Evolutionary conservation across 1,140 invertebrate genomes (phyloP), one percentile per base, ranked within the genome.

Genomic region (Rhagoletis pomonella): DNA sequence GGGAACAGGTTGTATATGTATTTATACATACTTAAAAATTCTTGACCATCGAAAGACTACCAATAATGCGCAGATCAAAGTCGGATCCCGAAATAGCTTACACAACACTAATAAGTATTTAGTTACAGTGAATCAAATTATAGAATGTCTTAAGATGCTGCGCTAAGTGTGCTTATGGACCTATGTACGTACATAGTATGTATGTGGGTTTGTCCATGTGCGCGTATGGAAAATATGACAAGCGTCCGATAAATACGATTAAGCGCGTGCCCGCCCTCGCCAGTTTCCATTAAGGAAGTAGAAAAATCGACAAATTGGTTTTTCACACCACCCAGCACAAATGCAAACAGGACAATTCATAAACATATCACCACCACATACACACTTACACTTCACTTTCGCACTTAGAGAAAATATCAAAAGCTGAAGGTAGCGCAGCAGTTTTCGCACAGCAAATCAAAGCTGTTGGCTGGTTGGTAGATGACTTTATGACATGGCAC

Each of bases 241-340:
- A 81, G 17, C 73, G 47, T 81, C 47, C 73, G 73, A 81, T 81
- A 81, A 81, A 81, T 81, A 81, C 50, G 73, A 81, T 81, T 81
- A 81, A 81, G 73, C 73, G 73, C n/a, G 73, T 81, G 47, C 73
- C 55, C 14, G 6, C 73, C 42, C 44, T 42, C 12, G n/a, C 17
- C 7, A 55, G 44, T 10, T 77, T 50, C 42, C 69, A 10, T 81
- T 55, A 81, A 58, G 73, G 73, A 81, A 81, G 73, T 81, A 19
- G 73, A 55, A 81, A 81, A 81, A 55, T 81, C 73, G 73, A 81
- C 73, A 81, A 81, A 81, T 81, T 81, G 73, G n/a, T 81, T 81
- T 81, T 81, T 81, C 73, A 50, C 44, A 81, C 44, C 73, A 81
- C 47, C 44, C 47, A 81, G 29, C 44, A 44, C 50, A 17, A 81